Evolutionary conservation across 1,140 invertebrate species (phyloP), one percentile per base, ranked within the genome.

Genomic region (Ostrea edulis): DNA sequence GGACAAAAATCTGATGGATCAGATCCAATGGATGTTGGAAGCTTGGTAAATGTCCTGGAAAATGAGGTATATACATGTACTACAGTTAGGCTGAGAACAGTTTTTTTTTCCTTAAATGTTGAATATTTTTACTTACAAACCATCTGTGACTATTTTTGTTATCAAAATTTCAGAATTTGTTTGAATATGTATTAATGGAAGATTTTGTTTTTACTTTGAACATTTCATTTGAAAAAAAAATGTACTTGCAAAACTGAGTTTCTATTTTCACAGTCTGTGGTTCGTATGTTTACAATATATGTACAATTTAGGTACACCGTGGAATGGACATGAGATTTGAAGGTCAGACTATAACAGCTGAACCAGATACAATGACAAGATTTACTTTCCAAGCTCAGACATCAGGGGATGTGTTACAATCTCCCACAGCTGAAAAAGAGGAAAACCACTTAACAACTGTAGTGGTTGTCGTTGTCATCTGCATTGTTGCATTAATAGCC

Each of bases 41-140:
- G 77, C 2, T 77, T 82, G 55, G 81, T 71, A 14, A 87, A 87
- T 65, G 22, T 83, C 2, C 52, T 87, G 53, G 86, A 87, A 52
- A 87, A 82, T 51, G 54, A 87, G 86, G 68, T 86, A 86, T 22
- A 54, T 53, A 68, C n/a, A 82, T n/a, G n/a, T n/a, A n/a, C n/a
- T n/a, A 44, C 20, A 11, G 25, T 14, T 20, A 82, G 71, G 9
- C 8, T 25, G n/a, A 35, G 20, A 20, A 85, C 35, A 51, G 29
- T 77, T 2, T 81, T 86, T 44, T 44, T 44, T 44, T 44, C 5
- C 5, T 44, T 44, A 44, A 1, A 44, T 44, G 1, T 44, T 44
- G 35, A 44, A 44, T 44, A 44, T 44, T 44, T 2, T 44, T 44
- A 44, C 5, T 44, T 5, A 44, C 35, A 44, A 44, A 44, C 35